Conservation (phyloP, 35 echinoderm and acorn worm genomes). For the Eucidaris tribuloides region DNA sequence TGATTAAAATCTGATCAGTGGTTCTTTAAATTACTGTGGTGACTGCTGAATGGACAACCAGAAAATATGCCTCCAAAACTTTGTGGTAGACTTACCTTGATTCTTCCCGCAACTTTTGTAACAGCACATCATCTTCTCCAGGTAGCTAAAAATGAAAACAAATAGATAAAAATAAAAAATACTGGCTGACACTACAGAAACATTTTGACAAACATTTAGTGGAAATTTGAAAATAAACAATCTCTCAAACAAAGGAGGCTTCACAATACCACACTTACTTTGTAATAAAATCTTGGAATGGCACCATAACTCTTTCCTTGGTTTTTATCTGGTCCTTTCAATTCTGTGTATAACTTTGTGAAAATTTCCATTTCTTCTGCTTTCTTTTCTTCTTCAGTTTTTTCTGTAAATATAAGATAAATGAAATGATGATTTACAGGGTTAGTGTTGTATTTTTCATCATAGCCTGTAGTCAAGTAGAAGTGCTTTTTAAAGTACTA, state of each 20-base stretch:
- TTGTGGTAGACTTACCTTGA: conserved; percentile 67
- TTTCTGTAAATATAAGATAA: conserved; percentile 30
- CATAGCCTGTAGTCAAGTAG: not conserved
- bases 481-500: not conserved
- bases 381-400: conserved; percentile 57
- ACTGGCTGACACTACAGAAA: not conserved
- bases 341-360: conserved; percentile 76
- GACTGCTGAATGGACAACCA: too few relatives aligned
- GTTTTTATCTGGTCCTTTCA: conserved; percentile 71
- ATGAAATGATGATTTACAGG: not conserved
- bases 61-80: too few relatives aligned
- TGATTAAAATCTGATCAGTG: too few relatives aligned
- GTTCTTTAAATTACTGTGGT: too few relatives aligned
- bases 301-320: conserved; percentile 52
- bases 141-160: conserved; percentile 66
- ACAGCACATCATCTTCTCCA: conserved; percentile 89
- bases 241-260: too few relatives aligned
- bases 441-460: not conserved
- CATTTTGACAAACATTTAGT: not conserved
- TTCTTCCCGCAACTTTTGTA: conserved; percentile 96
- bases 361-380: conserved; percentile 77
- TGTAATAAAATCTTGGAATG: conserved; percentile 98
- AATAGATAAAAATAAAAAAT: conserved; percentile 3
- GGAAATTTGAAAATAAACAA: too few relatives aligned
- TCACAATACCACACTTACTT: too few relatives aligned